Conservation (phyloP, 2,113 vertebrate species). For the Lota lota region DNA sequence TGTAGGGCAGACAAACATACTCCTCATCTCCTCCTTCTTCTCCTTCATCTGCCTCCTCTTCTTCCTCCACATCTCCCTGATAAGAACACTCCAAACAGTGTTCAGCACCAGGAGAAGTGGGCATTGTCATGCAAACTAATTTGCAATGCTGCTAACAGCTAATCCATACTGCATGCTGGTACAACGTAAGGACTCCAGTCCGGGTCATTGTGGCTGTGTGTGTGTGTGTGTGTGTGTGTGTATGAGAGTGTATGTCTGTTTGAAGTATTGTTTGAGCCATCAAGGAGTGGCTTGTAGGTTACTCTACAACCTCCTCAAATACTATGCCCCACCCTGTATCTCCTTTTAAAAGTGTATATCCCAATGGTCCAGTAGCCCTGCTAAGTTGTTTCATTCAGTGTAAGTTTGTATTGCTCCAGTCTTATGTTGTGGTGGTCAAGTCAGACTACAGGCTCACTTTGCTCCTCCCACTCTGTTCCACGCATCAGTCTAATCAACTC, state of each 20-base stretch:
- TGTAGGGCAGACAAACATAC: constrained; percentile 27
- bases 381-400: constrained; percentile 13
- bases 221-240: constrained; percentile 10
- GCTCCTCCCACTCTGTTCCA: constrained; percentile 51
- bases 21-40: constrained; percentile 19
- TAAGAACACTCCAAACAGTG: constrained; percentile 27
- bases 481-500: constrained; percentile 35
- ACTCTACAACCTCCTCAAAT: neutral
- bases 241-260: constrained; percentile 4
- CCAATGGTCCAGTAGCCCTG: neutral
- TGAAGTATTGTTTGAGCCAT: constrained; percentile 16
- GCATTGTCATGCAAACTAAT: constrained; percentile 45
- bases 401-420: constrained; percentile 35
- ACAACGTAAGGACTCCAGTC: constrained; percentile 32
- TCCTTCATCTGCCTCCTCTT: neutral
- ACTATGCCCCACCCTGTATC: no score
- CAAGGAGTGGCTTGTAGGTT: constrained; percentile 2
- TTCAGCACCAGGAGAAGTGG: constrained; percentile 20
- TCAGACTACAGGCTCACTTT: constrained; percentile 16
- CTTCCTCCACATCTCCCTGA: constrained; percentile 12
- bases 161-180: constrained; percentile 16
- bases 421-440: constrained; percentile 9
- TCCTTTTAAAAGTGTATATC: neutral
- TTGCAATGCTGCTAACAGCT: constrained; percentile 14
- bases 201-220: constrained; percentile 4